Evolutionary conservation across 2,888 invertebrate genomes (phyloP).

Genomic region (Pammene aurita): DNA sequence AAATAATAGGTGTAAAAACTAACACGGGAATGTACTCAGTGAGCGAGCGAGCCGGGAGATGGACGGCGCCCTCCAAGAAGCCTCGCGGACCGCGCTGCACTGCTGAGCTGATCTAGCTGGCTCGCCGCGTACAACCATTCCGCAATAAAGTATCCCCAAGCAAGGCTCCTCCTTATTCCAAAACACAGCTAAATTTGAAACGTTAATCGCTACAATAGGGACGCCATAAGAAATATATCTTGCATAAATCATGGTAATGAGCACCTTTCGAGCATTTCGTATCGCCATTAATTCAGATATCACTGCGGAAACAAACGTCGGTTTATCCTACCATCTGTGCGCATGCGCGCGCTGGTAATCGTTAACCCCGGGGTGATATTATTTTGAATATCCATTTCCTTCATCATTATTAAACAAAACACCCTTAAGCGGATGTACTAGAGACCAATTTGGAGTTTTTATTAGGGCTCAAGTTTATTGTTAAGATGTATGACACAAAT

Average conservation of each 20-base stretch:
- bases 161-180: slow-evolving; percentile 29
- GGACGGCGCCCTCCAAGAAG: slow-evolving; percentile 63
- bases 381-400: slow-evolving; percentile 82
- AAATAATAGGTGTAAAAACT: slow-evolving; percentile 84
- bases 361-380: slow-evolving; percentile 84
- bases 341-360: slow-evolving; percentile 82
- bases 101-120: slow-evolving; percentile 48
- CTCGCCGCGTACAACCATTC: slow-evolving; percentile 28
- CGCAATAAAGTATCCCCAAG: slow-evolving; percentile 38
- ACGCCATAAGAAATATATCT: slow-evolving; percentile 74
- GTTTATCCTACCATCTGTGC: slow-evolving; percentile 81
- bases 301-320: slow-evolving; percentile 84
- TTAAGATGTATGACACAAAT: slow-evolving; percentile 81
- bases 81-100: slow-evolving; percentile 48
- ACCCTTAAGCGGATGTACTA: slow-evolving; percentile 68
- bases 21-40: slow-evolving; percentile 84
- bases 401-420: slow-evolving; percentile 77
- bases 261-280: slow-evolving; percentile 82
- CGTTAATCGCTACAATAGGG: slow-evolving; percentile 69
- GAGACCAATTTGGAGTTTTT: slow-evolving; percentile 71
- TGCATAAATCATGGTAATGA: slow-evolving; percentile 83
- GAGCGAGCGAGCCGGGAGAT: slow-evolving; percentile 76
- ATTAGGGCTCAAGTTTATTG: slow-evolving; percentile 60
- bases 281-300: slow-evolving; percentile 83
- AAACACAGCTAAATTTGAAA: slow-evolving; percentile 55